Percentiles rank a stretch among this genome's conserved stretches.
phyloP scores from a whole-genome alignment of 1,140 invertebrate species.

The Trichoplusia ni region DNA sequence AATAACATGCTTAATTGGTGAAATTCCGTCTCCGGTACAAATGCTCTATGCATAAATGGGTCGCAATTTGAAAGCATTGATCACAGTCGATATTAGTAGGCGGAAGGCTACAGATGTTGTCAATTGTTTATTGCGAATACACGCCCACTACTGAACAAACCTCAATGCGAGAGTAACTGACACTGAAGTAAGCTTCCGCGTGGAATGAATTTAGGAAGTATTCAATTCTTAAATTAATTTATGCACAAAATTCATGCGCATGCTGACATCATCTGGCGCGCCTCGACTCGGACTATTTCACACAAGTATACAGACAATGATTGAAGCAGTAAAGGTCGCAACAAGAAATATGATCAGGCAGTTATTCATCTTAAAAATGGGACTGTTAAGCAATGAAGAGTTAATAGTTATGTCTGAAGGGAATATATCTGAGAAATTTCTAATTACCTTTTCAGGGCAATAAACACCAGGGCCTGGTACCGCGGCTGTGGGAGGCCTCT shows the following conservation, averaged over 20 bases:
- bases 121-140: slow-evolving; percentile 9
- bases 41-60: neutral
- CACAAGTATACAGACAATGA: slow-evolving; percentile 14
- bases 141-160: slow-evolving; percentile 15
- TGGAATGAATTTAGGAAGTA: slow-evolving; percentile 21
- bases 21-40: neutral
- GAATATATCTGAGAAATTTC: no score
- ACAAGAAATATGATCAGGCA: slow-evolving; percentile 4
- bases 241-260: slow-evolving; percentile 4
- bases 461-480: slow-evolving; percentile 83
- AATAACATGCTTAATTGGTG: no score
- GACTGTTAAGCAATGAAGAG: slow-evolving; percentile 5
- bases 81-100: slow-evolving; percentile 9
- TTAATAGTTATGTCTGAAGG: no score
- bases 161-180: neutral
- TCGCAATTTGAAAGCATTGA: neutral
- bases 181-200: slow-evolving; percentile 11
- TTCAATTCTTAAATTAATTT: slow-evolving; percentile 9
- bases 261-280: slow-evolving; percentile 4
- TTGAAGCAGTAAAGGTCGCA: slow-evolving; percentile 4
- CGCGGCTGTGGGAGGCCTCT: slow-evolving; percentile 56
- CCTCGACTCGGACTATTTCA: slow-evolving; percentile 15
- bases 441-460: slow-evolving; percentile 82
- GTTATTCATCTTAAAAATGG: neutral
- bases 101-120: slow-evolving; percentile 1